Evolutionary conservation across 2,113 vertebrate species (phyloP).

Genomic region (Galemys pyrenaicus): DNA sequence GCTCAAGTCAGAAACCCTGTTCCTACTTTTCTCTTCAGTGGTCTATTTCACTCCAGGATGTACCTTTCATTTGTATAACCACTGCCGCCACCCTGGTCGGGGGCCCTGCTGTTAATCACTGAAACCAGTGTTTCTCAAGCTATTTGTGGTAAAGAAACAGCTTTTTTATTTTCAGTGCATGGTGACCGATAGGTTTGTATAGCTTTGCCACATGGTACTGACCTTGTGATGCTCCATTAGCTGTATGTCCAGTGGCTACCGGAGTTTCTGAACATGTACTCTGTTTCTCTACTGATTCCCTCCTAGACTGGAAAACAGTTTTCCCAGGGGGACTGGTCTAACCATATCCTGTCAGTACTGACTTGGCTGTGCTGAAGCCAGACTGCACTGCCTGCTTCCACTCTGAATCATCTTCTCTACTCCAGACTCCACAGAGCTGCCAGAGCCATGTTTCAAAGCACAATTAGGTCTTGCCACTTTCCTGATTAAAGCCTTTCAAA

Average conservation of each 20-base stretch:
- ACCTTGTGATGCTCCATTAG: background rate
- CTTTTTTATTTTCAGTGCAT: background rate
- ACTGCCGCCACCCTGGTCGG: background rate
- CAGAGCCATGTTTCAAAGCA: slow-evolving; percentile 22
- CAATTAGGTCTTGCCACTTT: background rate
- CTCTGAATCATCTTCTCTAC: background rate
- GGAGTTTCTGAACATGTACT: background rate
- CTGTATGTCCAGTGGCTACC: background rate
- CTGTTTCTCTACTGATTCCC: background rate
- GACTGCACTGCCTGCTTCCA: background rate
- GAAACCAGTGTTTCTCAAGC: background rate
- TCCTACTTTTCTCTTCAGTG: background rate
- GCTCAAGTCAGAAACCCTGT: background rate
- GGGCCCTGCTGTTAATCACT: background rate
- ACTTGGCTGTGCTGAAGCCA: background rate
- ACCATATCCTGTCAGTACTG: background rate
- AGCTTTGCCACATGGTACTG: background rate
- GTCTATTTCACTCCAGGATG: background rate
- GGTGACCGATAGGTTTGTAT: background rate
- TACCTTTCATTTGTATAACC: background rate
- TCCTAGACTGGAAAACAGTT: background rate
- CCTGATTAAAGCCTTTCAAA: slow-evolving; percentile 2
- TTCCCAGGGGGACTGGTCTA: background rate
- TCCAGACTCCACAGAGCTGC: background rate
- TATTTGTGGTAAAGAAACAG: background rate